A percentile compares a stretch with the other conserved stretches of the same genome.
Conservation (phyloP, 2,797 vertebrate species). For the Spinibarbus caldwelli region DNA sequence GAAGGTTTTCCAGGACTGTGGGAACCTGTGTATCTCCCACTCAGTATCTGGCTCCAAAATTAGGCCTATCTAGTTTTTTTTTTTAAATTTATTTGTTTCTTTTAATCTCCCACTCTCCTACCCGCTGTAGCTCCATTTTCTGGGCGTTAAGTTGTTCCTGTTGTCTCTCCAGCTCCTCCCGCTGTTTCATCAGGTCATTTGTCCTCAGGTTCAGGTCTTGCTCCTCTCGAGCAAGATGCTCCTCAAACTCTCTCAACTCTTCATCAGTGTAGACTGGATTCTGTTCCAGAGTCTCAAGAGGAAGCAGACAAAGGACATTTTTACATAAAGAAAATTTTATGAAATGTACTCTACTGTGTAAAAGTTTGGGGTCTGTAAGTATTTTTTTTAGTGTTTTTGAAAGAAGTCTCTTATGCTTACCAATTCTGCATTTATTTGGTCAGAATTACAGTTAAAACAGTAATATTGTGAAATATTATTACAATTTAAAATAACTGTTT, state of each 20-base stretch:
- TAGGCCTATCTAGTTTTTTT: not conserved
- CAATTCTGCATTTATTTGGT: not conserved
- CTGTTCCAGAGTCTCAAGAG: constrained; percentile 85
- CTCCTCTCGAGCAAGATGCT: constrained; percentile 82
- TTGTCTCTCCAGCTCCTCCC: constrained; percentile 85
- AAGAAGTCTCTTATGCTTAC: not conserved
- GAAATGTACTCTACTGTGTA: not conserved
- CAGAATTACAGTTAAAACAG: not conserved
- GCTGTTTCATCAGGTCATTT: constrained; percentile 83
- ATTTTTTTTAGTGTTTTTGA: not conserved
- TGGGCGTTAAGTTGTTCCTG: constrained; percentile 86
- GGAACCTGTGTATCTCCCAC: not conserved
- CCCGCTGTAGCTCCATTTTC: constrained; percentile 86
- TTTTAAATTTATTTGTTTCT: not conserved
- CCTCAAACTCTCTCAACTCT: constrained; percentile 86
- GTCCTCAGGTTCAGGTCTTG: constrained; percentile 79
- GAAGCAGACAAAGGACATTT: not conserved
- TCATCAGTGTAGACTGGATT: constrained; percentile 87
- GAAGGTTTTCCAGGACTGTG: not conserved
- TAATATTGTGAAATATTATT: not conserved
- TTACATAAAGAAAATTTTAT: not conserved
- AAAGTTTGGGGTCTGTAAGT: not conserved
- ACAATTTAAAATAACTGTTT: not conserved
- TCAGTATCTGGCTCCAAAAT: too few relatives aligned
- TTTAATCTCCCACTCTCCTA: constrained; percentile 55